These are phyloP conservation scores for Anthopleura xanthogrammica DNA, from an alignment of 92 coral and sea anemone genomes.

Conservation along the genomic window DNA sequence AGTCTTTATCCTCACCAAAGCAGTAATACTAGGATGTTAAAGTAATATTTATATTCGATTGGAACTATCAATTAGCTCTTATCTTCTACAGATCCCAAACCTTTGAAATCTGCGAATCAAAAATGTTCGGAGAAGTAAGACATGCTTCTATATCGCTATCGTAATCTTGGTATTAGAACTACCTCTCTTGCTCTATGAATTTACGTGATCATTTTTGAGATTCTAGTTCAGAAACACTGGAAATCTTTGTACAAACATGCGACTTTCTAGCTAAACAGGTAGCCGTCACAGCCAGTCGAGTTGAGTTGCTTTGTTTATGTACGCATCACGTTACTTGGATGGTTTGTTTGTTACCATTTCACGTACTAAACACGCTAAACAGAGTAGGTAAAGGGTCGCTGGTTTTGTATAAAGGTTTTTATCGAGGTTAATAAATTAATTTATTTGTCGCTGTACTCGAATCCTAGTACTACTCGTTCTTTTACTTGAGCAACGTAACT, in stretches of 20 bases:
- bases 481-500: background rate
- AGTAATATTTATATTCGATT: constrained; percentile 1
- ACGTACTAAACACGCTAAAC: background rate
- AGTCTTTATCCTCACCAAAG: background rate
- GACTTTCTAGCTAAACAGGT: background rate
- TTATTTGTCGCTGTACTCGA: background rate
- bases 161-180: background rate
- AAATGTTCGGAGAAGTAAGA: background rate
- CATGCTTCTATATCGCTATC: background rate
- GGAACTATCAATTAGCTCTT: background rate
- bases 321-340: background rate
- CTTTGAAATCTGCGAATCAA: background rate
- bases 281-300: constrained; percentile 2
- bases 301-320: constrained; percentile 6
- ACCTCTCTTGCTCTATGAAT: background rate
- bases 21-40: background rate
- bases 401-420: background rate
- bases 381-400: background rate
- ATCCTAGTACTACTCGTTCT: background rate
- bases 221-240: background rate
- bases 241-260: constrained; percentile 3
- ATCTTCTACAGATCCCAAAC: constrained; percentile 7
- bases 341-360: constrained; percentile 15
- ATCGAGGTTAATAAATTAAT: background rate
- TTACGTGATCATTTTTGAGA: background rate